phyloP scores from a whole-genome alignment of 2,113 vertebrate species.

The Junco hyemalis region DNA sequence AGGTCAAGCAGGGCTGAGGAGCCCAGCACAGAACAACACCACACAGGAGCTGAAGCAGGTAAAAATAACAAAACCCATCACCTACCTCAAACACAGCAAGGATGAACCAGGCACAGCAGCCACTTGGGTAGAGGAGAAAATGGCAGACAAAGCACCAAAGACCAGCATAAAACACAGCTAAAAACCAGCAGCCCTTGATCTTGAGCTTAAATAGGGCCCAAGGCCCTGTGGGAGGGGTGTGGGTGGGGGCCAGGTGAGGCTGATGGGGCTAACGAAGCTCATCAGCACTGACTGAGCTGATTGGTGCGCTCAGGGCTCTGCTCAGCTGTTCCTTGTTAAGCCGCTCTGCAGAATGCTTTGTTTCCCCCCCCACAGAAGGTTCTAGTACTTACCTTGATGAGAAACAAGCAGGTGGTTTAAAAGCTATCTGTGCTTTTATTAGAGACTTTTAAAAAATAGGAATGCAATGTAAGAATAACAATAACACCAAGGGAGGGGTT shows the following conservation, averaged over 20 bases:
- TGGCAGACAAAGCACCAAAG: rapidly evolving
- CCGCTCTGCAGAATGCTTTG: rapidly evolving
- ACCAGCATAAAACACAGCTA: rapidly evolving
- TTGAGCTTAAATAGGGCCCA: background rate
- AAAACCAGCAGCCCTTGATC: rapidly evolving
- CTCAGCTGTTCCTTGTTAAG: rapidly evolving
- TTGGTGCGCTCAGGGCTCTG: background rate
- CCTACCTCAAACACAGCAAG: rapidly evolving
- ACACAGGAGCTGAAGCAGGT: rapidly evolving
- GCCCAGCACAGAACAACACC: rapidly evolving
- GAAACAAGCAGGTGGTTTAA: background rate
- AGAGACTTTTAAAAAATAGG: background rate
- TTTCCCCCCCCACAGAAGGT: background rate
- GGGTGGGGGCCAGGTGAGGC: background rate
- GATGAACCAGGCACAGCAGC: rapidly evolving
- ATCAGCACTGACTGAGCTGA: background rate
- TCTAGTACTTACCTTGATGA: background rate
- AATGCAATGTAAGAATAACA: background rate
- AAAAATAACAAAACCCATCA: rapidly evolving
- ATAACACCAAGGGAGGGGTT: background rate
- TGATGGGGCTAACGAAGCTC: background rate
- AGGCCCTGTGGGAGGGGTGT: background rate
- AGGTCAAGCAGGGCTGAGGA: rapidly evolving
- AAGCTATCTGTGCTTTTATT: background rate
- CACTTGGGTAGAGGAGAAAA: rapidly evolving